Conservation (phyloP, 2,797 vertebrate species). For the Molossus molossus region DNA sequence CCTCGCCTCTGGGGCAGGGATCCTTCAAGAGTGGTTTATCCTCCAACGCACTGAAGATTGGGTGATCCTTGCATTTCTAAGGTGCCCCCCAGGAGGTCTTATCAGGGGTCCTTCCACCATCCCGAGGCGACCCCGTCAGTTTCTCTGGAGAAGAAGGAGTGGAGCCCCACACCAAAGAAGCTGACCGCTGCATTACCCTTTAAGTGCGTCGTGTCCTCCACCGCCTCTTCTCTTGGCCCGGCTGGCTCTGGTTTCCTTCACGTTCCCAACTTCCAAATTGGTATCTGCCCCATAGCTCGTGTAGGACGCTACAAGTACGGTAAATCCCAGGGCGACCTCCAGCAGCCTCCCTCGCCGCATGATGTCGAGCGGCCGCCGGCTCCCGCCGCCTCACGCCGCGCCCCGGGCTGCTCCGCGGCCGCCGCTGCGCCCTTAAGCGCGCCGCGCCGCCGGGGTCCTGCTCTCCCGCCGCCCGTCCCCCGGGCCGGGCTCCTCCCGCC, state of each 20-base stretch:
- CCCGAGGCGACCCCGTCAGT: background rate
- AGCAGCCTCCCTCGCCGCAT: constrained; percentile 92
- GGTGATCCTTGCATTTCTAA: background rate
- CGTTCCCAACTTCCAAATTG: constrained; percentile 89
- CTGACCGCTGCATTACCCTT: constrained; percentile 92
- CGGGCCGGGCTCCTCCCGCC: constrained; percentile 79
- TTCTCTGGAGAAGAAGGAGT: background rate
- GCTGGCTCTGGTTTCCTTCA: constrained; percentile 93
- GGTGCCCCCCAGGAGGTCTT: background rate
- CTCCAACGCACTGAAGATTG: background rate
- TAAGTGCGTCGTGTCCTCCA: constrained; percentile 94
- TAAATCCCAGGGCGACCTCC: constrained; percentile 93
- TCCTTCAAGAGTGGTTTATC: background rate
- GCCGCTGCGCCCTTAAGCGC: constrained; percentile 78
- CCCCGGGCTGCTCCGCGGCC: constrained; percentile 67
- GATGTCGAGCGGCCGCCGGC: constrained; percentile 87
- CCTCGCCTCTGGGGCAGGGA: constrained; percentile 25
- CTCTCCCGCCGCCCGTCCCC: constrained; percentile 76
- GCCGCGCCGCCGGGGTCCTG: constrained; percentile 78
- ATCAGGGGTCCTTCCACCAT: background rate
- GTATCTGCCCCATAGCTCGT: constrained; percentile 89
- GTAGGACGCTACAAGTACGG: constrained; percentile 91
- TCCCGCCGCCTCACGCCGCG: constrained; percentile 63
- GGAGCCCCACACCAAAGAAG: constrained; percentile 30
- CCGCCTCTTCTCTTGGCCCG: constrained; percentile 95